phyloP scores from a whole-genome alignment of 2,888 invertebrate species.

The Margaritifera margaritifera region DNA sequence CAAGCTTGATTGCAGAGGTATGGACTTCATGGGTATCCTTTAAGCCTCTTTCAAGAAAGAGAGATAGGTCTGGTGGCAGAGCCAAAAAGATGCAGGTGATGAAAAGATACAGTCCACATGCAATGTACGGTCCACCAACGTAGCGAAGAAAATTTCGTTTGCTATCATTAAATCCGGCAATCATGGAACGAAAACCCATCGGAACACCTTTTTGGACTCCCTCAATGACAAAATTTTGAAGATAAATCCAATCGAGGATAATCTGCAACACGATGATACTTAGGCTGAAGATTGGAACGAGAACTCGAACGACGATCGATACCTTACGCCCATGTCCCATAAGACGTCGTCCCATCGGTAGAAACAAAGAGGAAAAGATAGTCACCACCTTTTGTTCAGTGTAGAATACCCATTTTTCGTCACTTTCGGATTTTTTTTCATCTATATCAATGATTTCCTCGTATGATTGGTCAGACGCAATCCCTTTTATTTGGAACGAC shows the following conservation, averaged over 20 bases:
- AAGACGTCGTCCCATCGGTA: background rate
- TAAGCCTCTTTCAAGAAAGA: slow-evolving; percentile 20
- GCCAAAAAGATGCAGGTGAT: slow-evolving; percentile 16
- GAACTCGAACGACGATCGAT: slow-evolving; percentile 16
- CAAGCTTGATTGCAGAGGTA: slow-evolving; percentile 7
- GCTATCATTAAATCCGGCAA: slow-evolving; percentile 33
- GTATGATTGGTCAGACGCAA: too few relatives aligned
- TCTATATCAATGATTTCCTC: background rate
- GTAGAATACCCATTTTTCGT: background rate
- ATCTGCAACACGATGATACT: slow-evolving; percentile 29
- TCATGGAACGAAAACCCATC: slow-evolving; percentile 37
- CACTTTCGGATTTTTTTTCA: background rate
- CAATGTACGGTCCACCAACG: slow-evolving; percentile 37
- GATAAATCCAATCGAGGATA: slow-evolving; percentile 19
- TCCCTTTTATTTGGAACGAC: too few relatives aligned
- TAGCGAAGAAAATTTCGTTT: slow-evolving; percentile 26
- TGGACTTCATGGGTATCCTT: slow-evolving; percentile 8
- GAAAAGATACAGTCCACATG: slow-evolving; percentile 21
- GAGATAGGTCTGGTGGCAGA: slow-evolving; percentile 23
- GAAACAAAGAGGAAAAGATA: too few relatives aligned
- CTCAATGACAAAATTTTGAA: slow-evolving; percentile 20
- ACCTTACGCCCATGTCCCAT: background rate
- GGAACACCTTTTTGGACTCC: slow-evolving; percentile 34
- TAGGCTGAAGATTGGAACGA: slow-evolving; percentile 21
- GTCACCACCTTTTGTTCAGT: background rate